Conservation (phyloP, 23 tunicate genomes). For the Trididemnum miniatum region DNA sequence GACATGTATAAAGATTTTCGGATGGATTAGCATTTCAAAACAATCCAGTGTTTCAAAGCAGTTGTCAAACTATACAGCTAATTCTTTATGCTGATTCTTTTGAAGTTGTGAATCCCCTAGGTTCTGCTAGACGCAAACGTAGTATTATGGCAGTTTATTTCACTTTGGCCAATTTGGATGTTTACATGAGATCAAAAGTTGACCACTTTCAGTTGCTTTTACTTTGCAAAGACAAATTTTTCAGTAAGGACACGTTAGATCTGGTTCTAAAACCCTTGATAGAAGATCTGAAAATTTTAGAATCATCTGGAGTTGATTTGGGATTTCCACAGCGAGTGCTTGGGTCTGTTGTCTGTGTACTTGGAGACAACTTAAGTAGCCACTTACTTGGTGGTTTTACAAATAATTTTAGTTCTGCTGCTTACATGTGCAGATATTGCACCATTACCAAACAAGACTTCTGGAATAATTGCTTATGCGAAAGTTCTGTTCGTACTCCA, state of each 20-base stretch:
- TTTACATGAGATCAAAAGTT: slow-evolving; percentile 8
- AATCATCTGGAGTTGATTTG: slow-evolving; percentile 28
- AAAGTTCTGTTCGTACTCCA: background rate
- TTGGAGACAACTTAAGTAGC: slow-evolving; percentile 26
- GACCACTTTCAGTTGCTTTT: slow-evolving; percentile 27
- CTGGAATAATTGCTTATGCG: background rate
- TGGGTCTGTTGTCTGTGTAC: background rate
- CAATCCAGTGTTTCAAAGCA: background rate
- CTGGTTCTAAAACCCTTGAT: slow-evolving; percentile 10
- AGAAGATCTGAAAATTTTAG: slow-evolving; percentile 25
- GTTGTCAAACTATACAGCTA: background rate
- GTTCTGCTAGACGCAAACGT: slow-evolving; percentile 21
- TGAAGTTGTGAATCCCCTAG: slow-evolving; percentile 27
- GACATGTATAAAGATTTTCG: background rate
- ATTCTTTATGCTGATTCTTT: slow-evolving; percentile 28
- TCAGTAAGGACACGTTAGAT: background rate
- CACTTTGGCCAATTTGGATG: slow-evolving; percentile 24
- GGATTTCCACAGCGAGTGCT: background rate
- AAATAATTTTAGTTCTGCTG: slow-evolving; percentile 17
- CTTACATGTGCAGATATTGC: slow-evolving; percentile 31
- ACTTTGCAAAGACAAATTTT: slow-evolving; percentile 20
- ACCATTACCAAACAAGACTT: slow-evolving; percentile 1
- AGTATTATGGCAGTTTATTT: slow-evolving; percentile 19
- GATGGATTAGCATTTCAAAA: background rate
- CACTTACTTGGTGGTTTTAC: slow-evolving; percentile 44